Evolutionary conservation across 2,888 invertebrate genomes (phyloP).

Genomic region (Alitta virens): DNA sequence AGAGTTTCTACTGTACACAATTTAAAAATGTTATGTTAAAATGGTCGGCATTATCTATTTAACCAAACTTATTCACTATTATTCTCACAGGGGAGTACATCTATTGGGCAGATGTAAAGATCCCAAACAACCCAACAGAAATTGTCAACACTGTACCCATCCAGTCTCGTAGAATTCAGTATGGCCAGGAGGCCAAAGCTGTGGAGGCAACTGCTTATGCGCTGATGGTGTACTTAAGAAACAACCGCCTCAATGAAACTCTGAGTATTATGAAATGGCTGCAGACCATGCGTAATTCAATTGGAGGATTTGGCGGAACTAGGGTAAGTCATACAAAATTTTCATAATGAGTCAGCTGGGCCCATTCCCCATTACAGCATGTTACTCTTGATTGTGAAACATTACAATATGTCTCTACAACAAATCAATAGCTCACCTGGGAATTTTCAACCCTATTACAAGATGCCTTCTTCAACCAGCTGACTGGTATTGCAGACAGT

Average conservation of each 20-base stretch:
- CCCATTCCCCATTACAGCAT: no score
- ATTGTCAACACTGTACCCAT: slow-evolving; percentile 65
- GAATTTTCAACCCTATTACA: no score
- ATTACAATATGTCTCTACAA: no score
- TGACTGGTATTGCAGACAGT: no score
- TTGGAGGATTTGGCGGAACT: slow-evolving; percentile 48
- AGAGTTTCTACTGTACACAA: no score
- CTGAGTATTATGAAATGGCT: slow-evolving; percentile 51
- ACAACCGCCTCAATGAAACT: slow-evolving; percentile 26
- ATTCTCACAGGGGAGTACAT: slow-evolving; percentile 19
- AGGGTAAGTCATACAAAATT: slow-evolving; percentile 36
- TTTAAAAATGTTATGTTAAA: no score
- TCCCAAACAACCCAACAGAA: slow-evolving; percentile 42
- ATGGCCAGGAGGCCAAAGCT: slow-evolving; percentile 85
- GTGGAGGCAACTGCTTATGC: slow-evolving; percentile 91
- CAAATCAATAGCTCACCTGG: no score
- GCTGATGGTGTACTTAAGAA: slow-evolving; percentile 65
- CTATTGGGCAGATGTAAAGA: slow-evolving; percentile 43
- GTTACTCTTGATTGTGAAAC: no score
- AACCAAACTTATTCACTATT: neutral
- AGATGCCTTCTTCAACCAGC: no score
- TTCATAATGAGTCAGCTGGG: neutral
- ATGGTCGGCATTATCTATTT: no score
- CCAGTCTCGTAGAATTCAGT: slow-evolving; percentile 72
- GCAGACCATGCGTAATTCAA: slow-evolving; percentile 46